Conservation (phyloP, 2,797 vertebrate species). For the Denticeps clupeoides region DNA sequence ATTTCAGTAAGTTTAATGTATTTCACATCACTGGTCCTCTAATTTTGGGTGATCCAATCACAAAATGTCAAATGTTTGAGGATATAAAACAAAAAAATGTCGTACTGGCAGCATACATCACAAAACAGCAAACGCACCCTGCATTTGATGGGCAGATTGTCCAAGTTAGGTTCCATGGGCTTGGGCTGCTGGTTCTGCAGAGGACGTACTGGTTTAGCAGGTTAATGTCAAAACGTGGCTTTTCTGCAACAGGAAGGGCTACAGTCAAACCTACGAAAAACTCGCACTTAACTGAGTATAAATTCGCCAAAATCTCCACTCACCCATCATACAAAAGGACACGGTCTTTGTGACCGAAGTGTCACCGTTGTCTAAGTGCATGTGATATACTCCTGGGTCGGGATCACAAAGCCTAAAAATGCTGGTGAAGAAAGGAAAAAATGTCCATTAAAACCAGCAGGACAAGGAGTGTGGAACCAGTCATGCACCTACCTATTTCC, state of each 20-base stretch:
- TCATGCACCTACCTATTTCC: slow-evolving; percentile 48
- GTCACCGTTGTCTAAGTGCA: slow-evolving; percentile 65
- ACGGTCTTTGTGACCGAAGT: slow-evolving; percentile 51
- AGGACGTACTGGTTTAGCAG: neutral
- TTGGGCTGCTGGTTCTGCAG: slow-evolving; percentile 26
- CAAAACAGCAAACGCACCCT: too few relatives aligned
- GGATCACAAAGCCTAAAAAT: slow-evolving; percentile 56
- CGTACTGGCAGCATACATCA: too few relatives aligned
- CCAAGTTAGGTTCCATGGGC: slow-evolving; percentile 45
- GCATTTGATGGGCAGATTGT: slow-evolving; percentile 31
- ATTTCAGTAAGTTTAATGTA: too few relatives aligned
- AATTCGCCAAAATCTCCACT: too few relatives aligned
- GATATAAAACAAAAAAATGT: too few relatives aligned
- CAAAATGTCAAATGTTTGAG: too few relatives aligned
- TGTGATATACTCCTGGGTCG: slow-evolving; percentile 66
- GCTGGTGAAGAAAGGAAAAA: slow-evolving; percentile 30
- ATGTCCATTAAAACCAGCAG: neutral
- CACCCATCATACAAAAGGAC: slow-evolving; percentile 72
- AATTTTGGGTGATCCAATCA: too few relatives aligned
- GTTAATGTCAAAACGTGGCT: slow-evolving; percentile 21
- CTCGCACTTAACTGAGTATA: too few relatives aligned
- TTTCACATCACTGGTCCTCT: too few relatives aligned
- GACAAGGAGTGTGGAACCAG: neutral
- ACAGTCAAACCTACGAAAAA: too few relatives aligned
- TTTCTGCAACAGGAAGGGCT: slow-evolving; percentile 30